Base-by-base conservation (phyloP, 2,888 invertebrate genomes). In the Aspidiotus destructor region DNA sequence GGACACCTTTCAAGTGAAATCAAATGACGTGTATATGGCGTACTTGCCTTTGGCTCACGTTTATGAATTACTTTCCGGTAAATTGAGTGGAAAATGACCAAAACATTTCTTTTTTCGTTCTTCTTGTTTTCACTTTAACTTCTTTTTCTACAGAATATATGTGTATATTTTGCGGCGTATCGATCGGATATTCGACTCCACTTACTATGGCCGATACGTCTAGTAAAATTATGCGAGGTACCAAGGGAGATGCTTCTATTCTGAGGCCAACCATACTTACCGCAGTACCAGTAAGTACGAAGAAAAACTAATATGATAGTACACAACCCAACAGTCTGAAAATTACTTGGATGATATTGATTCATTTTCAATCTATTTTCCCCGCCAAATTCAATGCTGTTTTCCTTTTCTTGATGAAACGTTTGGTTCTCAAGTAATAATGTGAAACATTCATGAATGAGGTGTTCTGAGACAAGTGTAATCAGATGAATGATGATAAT, bases 11-110 rank as follows among this genome's bases (percentile, higher is more conserved):
- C 82, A 83, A 62, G 73, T 75, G 17, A 69, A 72, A 57, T 69
- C 83, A 11, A 84, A 83, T 71, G 98, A 99, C 77, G 80, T 89
- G 16, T 88, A 95, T 75, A 88, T 98, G 77, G 98, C 92, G 69
- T 99, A 95, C 80, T 83, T 99, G 73, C 99, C 99, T 40, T 80
- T 98, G 70, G 98, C 98, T 41, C 98, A 98, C 79, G 96, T 98
- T 1, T 90, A 97, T 75, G 98, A 98, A 79, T 82, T 99, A 73
- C 83, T 94, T 67, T 92, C 92, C n/a, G 96, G 74, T 74, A 69
- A 68, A 44, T 62, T 48, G 48, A 6, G 48, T 2, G 48, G 48
- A 48, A n/a, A 48, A 1, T 48, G 6, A 48, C 6, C 6, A 3
- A 48, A 48, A 48, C 9, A 44, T 13, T 44, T 13, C 48, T 17